Conservation (phyloP, 2,888 invertebrate species). For the Cataglyphis albicans region DNA sequence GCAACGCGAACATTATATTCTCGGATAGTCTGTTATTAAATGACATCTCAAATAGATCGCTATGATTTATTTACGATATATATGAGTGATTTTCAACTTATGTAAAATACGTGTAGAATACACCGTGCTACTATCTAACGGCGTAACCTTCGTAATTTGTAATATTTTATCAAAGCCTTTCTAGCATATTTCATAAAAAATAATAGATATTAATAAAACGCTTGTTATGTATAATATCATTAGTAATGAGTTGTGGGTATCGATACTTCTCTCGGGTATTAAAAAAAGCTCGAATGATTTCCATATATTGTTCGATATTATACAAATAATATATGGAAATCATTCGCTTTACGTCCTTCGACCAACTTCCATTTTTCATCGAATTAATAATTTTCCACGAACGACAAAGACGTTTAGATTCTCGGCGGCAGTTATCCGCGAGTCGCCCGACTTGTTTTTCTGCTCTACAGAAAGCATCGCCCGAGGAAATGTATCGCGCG, state of each 20-base stretch:
- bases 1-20: constrained; percentile 2
- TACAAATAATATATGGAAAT: too few relatives aligned
- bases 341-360: constrained; percentile 25
- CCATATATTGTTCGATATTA: constrained; percentile 2
- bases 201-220: not conserved
- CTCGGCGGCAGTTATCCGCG: constrained; percentile 1
- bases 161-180: constrained; percentile 26
- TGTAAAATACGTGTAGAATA: constrained; percentile 44
- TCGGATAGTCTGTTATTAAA: constrained; percentile 34
- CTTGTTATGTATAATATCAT: not conserved
- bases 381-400: constrained; percentile 42
- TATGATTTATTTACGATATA: constrained; percentile 51
- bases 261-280: not conserved
- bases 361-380: constrained; percentile 27
- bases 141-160: constrained; percentile 26
- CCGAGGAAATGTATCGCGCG: constrained; percentile 59
- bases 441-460: constrained; percentile 62
- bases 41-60: constrained; percentile 37
- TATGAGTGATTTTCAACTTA: constrained; percentile 11
- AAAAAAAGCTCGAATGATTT: constrained; percentile 9
- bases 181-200: constrained; percentile 10
- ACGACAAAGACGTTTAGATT: constrained; percentile 30
- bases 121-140: constrained; percentile 22
- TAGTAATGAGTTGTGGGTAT: not conserved
- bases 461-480: constrained; percentile 45